phyloP scores from a whole-genome alignment of 2,797 vertebrate species.

The Amniataba percoides region DNA sequence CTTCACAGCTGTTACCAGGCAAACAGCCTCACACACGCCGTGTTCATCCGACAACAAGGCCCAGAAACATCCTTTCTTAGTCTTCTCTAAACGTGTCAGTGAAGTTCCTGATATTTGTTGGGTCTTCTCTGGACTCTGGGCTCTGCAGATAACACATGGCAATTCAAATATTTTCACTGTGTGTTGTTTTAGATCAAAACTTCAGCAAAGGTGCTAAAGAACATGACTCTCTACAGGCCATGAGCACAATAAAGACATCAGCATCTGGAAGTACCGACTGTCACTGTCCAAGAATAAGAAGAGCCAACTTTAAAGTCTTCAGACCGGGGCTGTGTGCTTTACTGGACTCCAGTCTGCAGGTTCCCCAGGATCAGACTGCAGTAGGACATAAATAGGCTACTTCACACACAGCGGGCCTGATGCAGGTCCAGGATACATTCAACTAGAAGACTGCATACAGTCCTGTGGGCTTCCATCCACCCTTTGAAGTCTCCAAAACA shows the following conservation, averaged over 20 bases:
- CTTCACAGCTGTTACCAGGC: slow-evolving; percentile 3
- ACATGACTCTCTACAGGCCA: too few relatives aligned
- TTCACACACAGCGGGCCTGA: slow-evolving; percentile 16
- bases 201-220: neutral
- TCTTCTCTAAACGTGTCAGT: neutral
- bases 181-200: neutral
- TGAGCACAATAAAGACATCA: neutral
- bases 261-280: neutral
- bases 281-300: neutral
- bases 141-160: neutral
- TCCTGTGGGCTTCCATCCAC: slow-evolving; percentile 32
- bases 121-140: neutral
- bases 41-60: neutral
- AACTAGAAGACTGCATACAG: slow-evolving; percentile 9
- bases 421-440: slow-evolving; percentile 29
- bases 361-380: slow-evolving; percentile 9
- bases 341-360: neutral
- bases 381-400: slow-evolving; percentile 42
- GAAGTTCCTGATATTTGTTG: neutral
- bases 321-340: neutral
- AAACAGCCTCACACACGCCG: neutral
- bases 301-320: neutral
- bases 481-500: slow-evolving; percentile 58
- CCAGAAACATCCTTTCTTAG: too few relatives aligned
- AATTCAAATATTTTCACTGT: neutral